Conservation (phyloP, 2,797 vertebrate genomes). For the Scyliorhinus canicula region DNA sequence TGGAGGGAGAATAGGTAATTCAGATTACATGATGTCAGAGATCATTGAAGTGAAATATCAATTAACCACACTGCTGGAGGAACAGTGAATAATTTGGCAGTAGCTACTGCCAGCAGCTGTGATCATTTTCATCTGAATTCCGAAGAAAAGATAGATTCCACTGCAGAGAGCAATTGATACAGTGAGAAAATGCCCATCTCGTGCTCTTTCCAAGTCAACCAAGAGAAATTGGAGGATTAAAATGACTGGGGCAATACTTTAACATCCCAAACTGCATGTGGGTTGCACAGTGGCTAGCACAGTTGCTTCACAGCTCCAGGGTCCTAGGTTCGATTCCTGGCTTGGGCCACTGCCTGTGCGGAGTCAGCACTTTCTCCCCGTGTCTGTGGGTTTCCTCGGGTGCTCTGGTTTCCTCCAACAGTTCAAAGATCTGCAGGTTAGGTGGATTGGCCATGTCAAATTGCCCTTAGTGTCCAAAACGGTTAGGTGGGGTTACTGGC, state of each 20-base stretch:
- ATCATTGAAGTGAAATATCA: slow-evolving; percentile 28
- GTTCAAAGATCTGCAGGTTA: too few species aligned
- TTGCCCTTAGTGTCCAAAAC: too few species aligned
- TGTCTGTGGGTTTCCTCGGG: too few species aligned
- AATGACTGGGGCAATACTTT: background rate
- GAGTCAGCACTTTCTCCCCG: too few species aligned
- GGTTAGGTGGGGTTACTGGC: too few species aligned
- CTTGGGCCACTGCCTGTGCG: too few species aligned
- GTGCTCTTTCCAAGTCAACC: background rate
- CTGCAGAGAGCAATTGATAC: background rate
- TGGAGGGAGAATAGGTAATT: background rate
- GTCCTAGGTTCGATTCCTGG: too few species aligned
- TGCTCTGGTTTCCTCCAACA: too few species aligned
- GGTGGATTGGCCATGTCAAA: too few species aligned
- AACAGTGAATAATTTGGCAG: background rate
- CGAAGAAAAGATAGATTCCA: background rate
- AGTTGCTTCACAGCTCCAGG: too few species aligned
- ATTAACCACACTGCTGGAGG: background rate
- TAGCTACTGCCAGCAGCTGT: background rate
- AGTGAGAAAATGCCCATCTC: background rate
- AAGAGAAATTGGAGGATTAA: background rate
- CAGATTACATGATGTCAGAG: background rate
- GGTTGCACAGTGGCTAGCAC: too few species aligned
- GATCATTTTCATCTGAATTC: slow-evolving; percentile 1
- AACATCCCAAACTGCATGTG: background rate